Conservation (phyloP, 2,888 invertebrate species). For the Lepidocyrtoides sp. region DNA sequence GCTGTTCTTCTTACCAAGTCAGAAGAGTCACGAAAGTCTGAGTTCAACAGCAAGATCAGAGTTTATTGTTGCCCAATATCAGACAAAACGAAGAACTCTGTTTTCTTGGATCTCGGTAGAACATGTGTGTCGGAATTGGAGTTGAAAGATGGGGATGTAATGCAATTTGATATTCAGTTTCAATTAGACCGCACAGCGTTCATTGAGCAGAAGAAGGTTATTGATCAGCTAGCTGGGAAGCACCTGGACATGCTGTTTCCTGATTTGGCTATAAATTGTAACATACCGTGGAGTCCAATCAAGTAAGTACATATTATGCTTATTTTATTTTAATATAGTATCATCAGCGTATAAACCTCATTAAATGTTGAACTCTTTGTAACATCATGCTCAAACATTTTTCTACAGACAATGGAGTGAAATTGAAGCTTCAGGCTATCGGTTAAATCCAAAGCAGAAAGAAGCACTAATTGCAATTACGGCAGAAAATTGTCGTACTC, state of each 20-base stretch:
- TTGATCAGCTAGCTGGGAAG: slow-evolving; percentile 91
- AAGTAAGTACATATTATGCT: no score
- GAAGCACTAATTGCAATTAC: slow-evolving; percentile 93
- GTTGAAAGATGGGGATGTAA: slow-evolving; percentile 88
- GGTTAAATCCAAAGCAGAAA: slow-evolving; percentile 91
- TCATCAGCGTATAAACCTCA: no score
- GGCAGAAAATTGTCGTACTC: slow-evolving; percentile 89
- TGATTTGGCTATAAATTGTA: slow-evolving; percentile 89
- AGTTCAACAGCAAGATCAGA: slow-evolving; percentile 78
- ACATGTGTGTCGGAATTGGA: slow-evolving; percentile 90
- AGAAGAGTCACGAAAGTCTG: slow-evolving; percentile 78
- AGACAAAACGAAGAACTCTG: slow-evolving; percentile 93
- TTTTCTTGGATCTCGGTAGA: slow-evolving; percentile 91
- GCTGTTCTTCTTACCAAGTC: slow-evolving; percentile 89
- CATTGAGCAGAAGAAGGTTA: slow-evolving; percentile 94
- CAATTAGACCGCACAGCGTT: slow-evolving; percentile 93
- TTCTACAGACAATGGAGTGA: slow-evolving; percentile 90
- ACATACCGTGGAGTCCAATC: slow-evolving; percentile 91
- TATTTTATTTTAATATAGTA: no score
- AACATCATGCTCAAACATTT: no score
- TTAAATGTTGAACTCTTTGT: no score
- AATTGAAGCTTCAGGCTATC: slow-evolving; percentile 88
- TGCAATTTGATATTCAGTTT: slow-evolving; percentile 92
- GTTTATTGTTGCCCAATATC: slow-evolving; percentile 93
- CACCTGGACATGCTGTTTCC: slow-evolving; percentile 91